Evolutionary conservation across 2,888 invertebrate genomes (phyloP).

Genomic region (Diplolepis rosae): DNA sequence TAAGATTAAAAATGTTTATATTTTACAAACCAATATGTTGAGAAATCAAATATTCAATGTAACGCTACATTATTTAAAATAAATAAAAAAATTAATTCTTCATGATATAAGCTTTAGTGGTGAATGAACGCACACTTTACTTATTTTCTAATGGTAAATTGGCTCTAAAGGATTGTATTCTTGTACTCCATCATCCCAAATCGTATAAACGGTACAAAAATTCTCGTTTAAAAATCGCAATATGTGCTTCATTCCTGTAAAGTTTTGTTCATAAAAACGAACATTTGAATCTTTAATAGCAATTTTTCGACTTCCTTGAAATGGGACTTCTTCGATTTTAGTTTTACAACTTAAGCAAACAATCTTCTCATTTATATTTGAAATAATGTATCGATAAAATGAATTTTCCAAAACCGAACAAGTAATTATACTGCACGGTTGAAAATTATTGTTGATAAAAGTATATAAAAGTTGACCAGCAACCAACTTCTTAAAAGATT

Average conservation of each 20-base stretch:
- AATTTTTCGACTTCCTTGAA: not conserved
- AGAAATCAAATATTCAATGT: too few species aligned
- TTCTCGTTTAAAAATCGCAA: conserved; percentile 23
- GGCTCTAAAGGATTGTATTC: conserved; percentile 2
- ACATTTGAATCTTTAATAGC: conserved; percentile 4
- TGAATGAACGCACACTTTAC: not conserved
- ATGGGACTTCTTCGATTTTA: conserved; percentile 1
- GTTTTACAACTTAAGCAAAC: conserved; percentile 6
- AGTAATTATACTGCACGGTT: conserved; percentile 5
- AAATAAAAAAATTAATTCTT: too few species aligned
- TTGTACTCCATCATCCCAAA: not conserved
- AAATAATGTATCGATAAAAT: not conserved
- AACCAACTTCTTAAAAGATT: not conserved
- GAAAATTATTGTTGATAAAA: not conserved
- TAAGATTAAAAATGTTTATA: too few species aligned
- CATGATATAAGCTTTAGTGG: too few species aligned
- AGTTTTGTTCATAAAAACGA: not conserved
- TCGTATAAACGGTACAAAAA: not conserved
- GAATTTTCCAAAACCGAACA: conserved; percentile 8
- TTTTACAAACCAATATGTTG: too few species aligned
- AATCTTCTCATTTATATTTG: conserved; percentile 10
- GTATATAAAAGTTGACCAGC: not conserved
- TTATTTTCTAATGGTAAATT: not conserved
- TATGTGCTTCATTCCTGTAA: not conserved
- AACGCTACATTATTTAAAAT: too few species aligned